A percentile compares a stretch with the other conserved stretches of the same genome.
Evolutionary conservation across 2,888 invertebrate species (phyloP).

Genomic region (Spodoptera littoralis): DNA sequence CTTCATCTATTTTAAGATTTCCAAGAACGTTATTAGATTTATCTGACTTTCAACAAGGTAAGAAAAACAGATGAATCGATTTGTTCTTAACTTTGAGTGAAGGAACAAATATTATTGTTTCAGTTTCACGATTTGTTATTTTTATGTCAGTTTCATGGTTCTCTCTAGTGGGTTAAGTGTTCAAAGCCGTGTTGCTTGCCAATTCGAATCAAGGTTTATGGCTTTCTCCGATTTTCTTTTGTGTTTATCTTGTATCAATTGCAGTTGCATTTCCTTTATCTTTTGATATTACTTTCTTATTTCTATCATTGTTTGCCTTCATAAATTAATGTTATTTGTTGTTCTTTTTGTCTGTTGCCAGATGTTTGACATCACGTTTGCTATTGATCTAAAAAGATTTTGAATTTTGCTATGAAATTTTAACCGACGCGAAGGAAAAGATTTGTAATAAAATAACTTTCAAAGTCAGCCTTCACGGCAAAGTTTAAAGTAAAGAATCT

Average conservation of each 20-base stretch:
- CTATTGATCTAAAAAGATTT: not conserved
- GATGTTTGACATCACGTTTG: too few species aligned
- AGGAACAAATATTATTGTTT: slow-evolving; percentile 21
- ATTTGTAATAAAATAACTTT: slow-evolving; percentile 2
- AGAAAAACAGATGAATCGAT: slow-evolving; percentile 20
- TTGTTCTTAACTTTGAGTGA: slow-evolving; percentile 10
- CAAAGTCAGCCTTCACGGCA: slow-evolving; percentile 30
- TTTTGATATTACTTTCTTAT: not conserved
- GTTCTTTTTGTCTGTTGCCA: too few species aligned
- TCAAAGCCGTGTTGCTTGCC: slow-evolving; percentile 16
- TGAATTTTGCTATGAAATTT: not conserved
- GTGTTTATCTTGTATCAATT: slow-evolving; percentile 1
- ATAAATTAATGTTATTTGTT: not conserved
- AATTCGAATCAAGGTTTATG: slow-evolving; percentile 35
- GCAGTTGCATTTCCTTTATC: slow-evolving; percentile 10
- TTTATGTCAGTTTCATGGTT: slow-evolving; percentile 33
- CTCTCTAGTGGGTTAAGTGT: slow-evolving; percentile 18
- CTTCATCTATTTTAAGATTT: not conserved
- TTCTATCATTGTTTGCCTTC: not conserved
- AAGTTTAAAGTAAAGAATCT: slow-evolving; percentile 10
- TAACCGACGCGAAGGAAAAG: too few species aligned
- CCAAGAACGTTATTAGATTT: not conserved
- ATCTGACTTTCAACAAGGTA: slow-evolving; percentile 13
- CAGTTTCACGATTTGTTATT: slow-evolving; percentile 31
- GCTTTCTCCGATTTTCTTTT: slow-evolving; percentile 8